Conservation (phyloP, 1,140 invertebrate genomes). For the Drosophila obscura region DNA sequence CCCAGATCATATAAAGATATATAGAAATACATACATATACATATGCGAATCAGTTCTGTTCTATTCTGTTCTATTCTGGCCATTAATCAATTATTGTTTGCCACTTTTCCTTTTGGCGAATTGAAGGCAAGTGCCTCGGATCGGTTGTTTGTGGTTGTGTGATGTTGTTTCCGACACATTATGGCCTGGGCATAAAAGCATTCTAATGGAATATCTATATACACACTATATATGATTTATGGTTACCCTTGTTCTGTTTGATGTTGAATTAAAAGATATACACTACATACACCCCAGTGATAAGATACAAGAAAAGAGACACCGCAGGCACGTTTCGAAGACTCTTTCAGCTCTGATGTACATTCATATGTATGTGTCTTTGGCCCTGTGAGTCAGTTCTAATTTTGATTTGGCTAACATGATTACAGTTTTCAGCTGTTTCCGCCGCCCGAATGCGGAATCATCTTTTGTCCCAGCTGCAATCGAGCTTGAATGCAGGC, state of each 20-base stretch:
- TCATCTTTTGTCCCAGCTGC: constrained; percentile 42
- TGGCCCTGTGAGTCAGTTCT: constrained; percentile 46
- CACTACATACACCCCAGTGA: constrained; percentile 19
- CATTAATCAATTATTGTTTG: constrained; percentile 55
- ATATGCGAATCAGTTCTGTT: background rate
- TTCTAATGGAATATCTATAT: constrained; percentile 51
- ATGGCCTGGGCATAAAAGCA: constrained; percentile 46
- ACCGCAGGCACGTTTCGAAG: constrained; percentile 11
- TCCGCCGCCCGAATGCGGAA: constrained; percentile 38
- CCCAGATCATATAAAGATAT: constrained; percentile 40
- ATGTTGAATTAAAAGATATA: constrained; percentile 65
- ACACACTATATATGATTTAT: constrained; percentile 55
- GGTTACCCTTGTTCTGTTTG: constrained; percentile 50
- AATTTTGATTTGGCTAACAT: constrained; percentile 17
- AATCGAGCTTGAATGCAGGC: constrained; percentile 16
- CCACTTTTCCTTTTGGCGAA: constrained; percentile 33
- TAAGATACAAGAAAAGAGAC: constrained; percentile 57
- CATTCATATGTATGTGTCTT: background rate
- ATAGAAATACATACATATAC: no score
- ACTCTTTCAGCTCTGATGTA: constrained; percentile 20
- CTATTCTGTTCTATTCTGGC: constrained; percentile 22
- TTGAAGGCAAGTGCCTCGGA: constrained; percentile 19
- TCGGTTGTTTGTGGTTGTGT: no score
- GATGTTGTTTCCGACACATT: constrained; percentile 57
- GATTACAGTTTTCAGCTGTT: constrained; percentile 40